Base-by-base conservation (phyloP, 2,888 invertebrate species). In the Cerastis leucographa region DNA sequence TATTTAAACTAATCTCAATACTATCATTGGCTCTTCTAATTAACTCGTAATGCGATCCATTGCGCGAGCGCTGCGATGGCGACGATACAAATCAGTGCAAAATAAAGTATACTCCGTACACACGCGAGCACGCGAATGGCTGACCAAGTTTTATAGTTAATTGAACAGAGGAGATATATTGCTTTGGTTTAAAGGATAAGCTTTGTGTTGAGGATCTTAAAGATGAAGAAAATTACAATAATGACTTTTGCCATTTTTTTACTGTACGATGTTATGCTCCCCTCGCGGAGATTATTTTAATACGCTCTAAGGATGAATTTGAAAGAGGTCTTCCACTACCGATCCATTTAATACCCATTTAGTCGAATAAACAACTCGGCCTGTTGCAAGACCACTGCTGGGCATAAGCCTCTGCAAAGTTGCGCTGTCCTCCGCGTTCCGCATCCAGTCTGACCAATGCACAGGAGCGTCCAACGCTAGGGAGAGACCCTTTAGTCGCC, bases 31-130 rank as follows among this genome's bases (percentile, higher is more conserved):
- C 49, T 62, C 59, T 29, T 71, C 80, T 87, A 87, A 87, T 87
- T 84, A 88, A 86, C 78, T 64, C 78, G 87, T 87, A 87, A 87
- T 87, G 70, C 87, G 87, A 87, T 80, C 77, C 85, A 76, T 79
- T 74, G 71, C 65, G 67, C 76, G 71, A 56, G 81, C 85, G 81
- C 85, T n/a, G 68, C 69, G 77, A 82, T 83, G 67, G 62, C 25
- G 61, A 12, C 54, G 83, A 87, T 87, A 88, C 81, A 85, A 74
- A 83, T 87, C 88, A 71, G 78, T 77, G 78, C 76, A 76, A 78
- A 87, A 86, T 88, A 87, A 87, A 83, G 76, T 56, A 71, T 66
- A 70, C 75, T 11, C 29, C n/a, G 56, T 68, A 62, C 56, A 73
- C 87, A 88, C 81, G 88, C 88, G 71, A 87, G 56, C 88, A 88